These are phyloP conservation scores for Dexiosoma caninum DNA, from an alignment of 2,888 invertebrate genomes.

Conservation along the genomic window DNA sequence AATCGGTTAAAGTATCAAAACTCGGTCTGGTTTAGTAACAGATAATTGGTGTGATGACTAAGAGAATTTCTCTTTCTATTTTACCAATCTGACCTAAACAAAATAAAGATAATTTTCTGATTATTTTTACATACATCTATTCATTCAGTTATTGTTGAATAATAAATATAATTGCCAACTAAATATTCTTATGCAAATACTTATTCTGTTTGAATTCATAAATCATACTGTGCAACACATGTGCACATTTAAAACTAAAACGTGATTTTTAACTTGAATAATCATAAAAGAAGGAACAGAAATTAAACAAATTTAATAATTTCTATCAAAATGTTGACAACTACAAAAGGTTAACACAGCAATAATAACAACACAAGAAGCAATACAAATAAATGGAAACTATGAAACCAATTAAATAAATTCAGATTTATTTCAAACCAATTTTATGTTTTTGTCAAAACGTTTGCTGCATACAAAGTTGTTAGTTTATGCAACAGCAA, in stretches of 20 bases:
- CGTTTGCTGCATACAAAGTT: slow-evolving; percentile 52
- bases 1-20: too few relatives aligned
- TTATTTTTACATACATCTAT: background rate
- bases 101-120: too few relatives aligned
- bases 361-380: background rate
- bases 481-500: slow-evolving; percentile 35
- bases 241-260: slow-evolving; percentile 51
- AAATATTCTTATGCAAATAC: background rate
- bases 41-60: too few relatives aligned
- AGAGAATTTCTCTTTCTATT: background rate
- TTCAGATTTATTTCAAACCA: slow-evolving; percentile 48
- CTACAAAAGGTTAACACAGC: slow-evolving; percentile 31
- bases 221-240: slow-evolving; percentile 52
- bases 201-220: slow-evolving; percentile 24
- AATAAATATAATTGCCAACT: background rate
- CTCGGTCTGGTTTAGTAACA: too few relatives aligned
- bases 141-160: too few relatives aligned
- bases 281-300: slow-evolving; percentile 12
- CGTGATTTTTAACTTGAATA: slow-evolving; percentile 59
- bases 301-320: background rate
- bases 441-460: slow-evolving; percentile 10
- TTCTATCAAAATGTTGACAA: slow-evolving; percentile 47
- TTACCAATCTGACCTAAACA: too few relatives aligned
- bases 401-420: slow-evolving; percentile 56
- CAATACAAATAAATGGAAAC: background rate